These are phyloP conservation scores for Micronycteris hirsuta DNA, from an alignment of 2,113 vertebrate species.

Conservation along the genomic window DNA sequence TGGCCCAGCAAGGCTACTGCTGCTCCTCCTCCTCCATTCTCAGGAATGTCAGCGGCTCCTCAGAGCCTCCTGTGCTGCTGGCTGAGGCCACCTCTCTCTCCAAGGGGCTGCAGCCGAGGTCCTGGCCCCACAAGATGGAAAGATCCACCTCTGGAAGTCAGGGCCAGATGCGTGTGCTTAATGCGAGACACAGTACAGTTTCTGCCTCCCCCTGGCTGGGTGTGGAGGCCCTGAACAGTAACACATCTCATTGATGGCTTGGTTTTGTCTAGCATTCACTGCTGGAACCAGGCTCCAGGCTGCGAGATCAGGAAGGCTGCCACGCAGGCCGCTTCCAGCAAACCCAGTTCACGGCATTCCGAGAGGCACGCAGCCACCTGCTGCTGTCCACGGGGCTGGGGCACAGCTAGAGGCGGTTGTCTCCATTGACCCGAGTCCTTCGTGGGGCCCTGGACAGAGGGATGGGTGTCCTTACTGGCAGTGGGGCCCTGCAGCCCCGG, in stretches of 20 bases:
- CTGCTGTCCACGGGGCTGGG: constrained; percentile 71
- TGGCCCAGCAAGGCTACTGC: constrained; percentile 32
- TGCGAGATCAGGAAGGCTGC: constrained; percentile 85
- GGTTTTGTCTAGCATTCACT: constrained; percentile 70
- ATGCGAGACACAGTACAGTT: constrained; percentile 52
- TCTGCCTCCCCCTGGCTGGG: constrained; percentile 45
- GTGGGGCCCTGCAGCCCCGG: background rate
- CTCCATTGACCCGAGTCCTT: constrained; percentile 92
- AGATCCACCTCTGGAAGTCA: constrained; percentile 40
- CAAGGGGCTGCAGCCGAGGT: background rate
- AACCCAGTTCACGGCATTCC: constrained; percentile 91
- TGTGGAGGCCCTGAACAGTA: constrained; percentile 39
- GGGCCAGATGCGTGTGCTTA: constrained; percentile 45
- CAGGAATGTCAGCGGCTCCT: constrained; percentile 28
- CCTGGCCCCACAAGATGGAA: constrained; percentile 29
- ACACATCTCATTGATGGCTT: constrained; percentile 68
- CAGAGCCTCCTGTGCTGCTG: background rate
- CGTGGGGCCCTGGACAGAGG: constrained; percentile 84
- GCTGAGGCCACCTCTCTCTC: constrained; percentile 22
- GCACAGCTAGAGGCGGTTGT: constrained; percentile 89
- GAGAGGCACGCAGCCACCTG: constrained; percentile 87
- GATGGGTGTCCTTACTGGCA: background rate
- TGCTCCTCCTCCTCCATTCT: background rate
- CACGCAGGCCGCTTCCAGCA: constrained; percentile 90
- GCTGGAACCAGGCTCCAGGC: constrained; percentile 84